Evolutionary conservation across 1,140 invertebrate species (phyloP).

Genomic region (Drosophila lacteicornis): DNA sequence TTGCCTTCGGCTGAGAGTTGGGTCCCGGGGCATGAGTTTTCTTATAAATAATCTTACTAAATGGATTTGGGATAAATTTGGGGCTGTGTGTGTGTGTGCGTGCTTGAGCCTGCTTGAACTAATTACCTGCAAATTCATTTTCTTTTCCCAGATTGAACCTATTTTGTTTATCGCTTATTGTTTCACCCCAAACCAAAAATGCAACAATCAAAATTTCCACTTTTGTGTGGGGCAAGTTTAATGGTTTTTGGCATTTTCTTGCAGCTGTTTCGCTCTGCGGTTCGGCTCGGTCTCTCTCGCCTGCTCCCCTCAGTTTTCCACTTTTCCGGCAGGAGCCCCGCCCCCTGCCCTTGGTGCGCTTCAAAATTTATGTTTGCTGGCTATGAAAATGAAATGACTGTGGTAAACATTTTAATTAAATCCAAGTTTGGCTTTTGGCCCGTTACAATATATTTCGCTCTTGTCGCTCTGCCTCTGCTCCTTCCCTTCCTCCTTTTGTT

Average conservation of each 20-base stretch:
- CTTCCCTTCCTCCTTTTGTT: slow-evolving; percentile 2
- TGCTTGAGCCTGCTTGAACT: slow-evolving; percentile 67
- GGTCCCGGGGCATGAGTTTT: slow-evolving; percentile 50
- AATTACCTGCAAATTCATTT: slow-evolving; percentile 79
- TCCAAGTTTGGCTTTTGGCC: slow-evolving; percentile 82
- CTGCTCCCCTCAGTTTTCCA: slow-evolving; percentile 9
- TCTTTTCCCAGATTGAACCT: slow-evolving; percentile 52
- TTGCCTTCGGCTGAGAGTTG: slow-evolving; percentile 52
- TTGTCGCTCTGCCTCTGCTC: slow-evolving; percentile 35
- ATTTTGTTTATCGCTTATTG: slow-evolving; percentile 56
- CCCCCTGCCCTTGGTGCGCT: slow-evolving; percentile 39
- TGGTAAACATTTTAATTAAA: slow-evolving; percentile 84
- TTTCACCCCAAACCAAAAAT: slow-evolving; percentile 40
- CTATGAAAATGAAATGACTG: slow-evolving; percentile 83
- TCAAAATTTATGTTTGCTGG: slow-evolving; percentile 83
- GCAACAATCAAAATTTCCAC: slow-evolving; percentile 74
- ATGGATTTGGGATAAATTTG: slow-evolving; percentile 75
- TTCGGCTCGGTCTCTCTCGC: slow-evolving; percentile 13
- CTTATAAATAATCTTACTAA: slow-evolving; percentile 82
- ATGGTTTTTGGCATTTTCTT: slow-evolving; percentile 81
- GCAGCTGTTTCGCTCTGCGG: slow-evolving; percentile 79
- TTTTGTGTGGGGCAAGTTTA: slow-evolving; percentile 62
- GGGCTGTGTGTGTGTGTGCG: slow-evolving; percentile 30
- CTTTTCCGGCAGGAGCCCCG: neutral
- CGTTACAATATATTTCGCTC: slow-evolving; percentile 76